A percentile compares a stretch with the other conserved stretches of the same genome.
phyloP scores from a whole-genome alignment of 2,888 invertebrate genomes.

The Ichneumon xanthorius region DNA sequence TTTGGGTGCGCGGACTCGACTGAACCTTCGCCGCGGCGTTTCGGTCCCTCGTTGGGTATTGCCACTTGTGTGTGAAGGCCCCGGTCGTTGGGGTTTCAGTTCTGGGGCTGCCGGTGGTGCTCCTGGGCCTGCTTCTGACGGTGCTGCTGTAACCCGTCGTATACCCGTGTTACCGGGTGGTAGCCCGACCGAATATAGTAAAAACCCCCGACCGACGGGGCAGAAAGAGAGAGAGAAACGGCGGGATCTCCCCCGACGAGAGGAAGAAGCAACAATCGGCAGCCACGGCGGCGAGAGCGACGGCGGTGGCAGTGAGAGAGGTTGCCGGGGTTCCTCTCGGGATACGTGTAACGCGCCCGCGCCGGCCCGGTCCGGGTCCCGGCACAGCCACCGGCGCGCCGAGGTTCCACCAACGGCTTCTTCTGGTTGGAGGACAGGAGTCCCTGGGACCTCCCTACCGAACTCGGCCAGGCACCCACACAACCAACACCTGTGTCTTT shows the following conservation, averaged over 20 bases:
- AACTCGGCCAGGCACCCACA: conserved; percentile 75
- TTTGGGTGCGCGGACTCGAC: conserved; percentile 85
- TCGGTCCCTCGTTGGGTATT: conserved; percentile 71
- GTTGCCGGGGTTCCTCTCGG: conserved; percentile 62
- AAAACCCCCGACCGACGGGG: conserved; percentile 73
- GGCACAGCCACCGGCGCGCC: conserved; percentile 64
- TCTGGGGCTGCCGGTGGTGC: conserved; percentile 76
- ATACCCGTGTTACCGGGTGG: conserved; percentile 63
- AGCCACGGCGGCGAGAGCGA: conserved; percentile 22
- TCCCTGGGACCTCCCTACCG: conserved; percentile 84
- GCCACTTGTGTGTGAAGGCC: conserved; percentile 71
- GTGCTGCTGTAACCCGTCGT: conserved; percentile 63
- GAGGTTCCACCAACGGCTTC: conserved; percentile 76
- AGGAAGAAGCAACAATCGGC: conserved; percentile 11
- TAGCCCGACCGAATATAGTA: conserved; percentile 82
- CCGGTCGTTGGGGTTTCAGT: conserved; percentile 62
- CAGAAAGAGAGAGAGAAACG: conserved; percentile 21
- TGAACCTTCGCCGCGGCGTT: conserved; percentile 80
- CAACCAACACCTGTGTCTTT: conserved; percentile 32
- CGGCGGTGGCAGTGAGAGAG: conserved; percentile 40
- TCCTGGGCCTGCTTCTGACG: conserved; percentile 62
- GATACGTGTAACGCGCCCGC: conserved; percentile 56
- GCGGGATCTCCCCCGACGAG: not conserved
- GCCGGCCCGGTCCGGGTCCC: conserved; percentile 46
- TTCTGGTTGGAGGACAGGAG: conserved; percentile 83